Conservation (phyloP, 2,113 vertebrate species). For the Cryptotis parvus region DNA sequence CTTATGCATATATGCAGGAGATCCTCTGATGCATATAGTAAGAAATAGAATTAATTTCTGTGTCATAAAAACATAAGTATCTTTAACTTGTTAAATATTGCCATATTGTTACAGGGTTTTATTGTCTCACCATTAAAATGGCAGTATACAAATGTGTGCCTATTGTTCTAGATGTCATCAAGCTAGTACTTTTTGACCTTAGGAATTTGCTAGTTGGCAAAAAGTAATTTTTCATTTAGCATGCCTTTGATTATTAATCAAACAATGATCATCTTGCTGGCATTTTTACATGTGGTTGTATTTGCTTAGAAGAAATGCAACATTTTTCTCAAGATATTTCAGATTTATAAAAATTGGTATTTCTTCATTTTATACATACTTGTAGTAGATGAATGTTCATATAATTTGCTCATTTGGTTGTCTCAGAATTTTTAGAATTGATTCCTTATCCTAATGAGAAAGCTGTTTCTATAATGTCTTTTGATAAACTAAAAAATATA, state of each 20-base stretch:
- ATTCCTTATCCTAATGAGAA: not conserved
- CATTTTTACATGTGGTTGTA: not conserved
- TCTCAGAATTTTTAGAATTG: not conserved
- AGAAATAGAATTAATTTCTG: not conserved
- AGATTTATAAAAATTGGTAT: not conserved
- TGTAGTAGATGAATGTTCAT: not conserved
- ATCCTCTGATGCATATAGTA: not conserved
- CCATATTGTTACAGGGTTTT: not conserved
- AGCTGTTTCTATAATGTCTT: not conserved
- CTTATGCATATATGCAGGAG: not conserved
- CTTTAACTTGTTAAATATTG: not conserved
- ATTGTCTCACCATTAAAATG: not conserved
- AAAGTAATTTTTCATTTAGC: not conserved
- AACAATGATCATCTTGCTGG: not conserved
- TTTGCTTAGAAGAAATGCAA: not conserved
- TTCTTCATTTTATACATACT: not conserved
- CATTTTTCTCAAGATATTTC: not conserved
- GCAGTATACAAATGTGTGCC: not conserved
- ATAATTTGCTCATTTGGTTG: not conserved
- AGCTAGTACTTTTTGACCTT: not conserved
- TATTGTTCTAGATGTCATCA: not conserved
- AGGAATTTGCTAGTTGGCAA: not conserved
- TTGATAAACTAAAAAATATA: conserved; percentile 2
- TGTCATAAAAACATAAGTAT: not conserved
- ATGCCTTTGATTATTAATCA: not conserved